Evolutionary conservation across 2,888 invertebrate genomes (phyloP).

Genomic region (Imbricaverruca yamaguchii): DNA sequence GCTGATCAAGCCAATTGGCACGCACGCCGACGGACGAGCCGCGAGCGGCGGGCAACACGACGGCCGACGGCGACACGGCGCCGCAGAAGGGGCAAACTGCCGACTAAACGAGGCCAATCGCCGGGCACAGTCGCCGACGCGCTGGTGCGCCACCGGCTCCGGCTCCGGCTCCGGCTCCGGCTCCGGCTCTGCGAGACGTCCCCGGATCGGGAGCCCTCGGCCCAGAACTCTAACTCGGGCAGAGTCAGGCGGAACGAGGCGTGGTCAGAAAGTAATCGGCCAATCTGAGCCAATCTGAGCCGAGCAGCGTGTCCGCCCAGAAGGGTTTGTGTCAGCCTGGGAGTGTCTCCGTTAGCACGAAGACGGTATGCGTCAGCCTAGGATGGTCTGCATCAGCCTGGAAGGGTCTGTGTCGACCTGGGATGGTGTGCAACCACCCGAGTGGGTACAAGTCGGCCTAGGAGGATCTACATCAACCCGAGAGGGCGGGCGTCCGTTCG

Average conservation of each 20-base stretch:
- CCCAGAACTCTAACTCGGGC: not conserved
- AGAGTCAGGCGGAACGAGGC: not conserved
- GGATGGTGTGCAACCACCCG: no score
- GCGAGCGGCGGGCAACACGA: not conserved
- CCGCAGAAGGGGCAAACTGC: slow-evolving; percentile 5
- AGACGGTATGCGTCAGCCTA: no score
- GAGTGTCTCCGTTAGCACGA: no score
- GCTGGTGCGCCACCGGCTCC: not conserved
- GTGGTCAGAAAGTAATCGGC: no score
- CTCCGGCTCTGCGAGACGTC: not conserved
- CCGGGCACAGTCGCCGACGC: not conserved
- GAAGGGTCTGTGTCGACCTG: no score
- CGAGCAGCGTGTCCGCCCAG: no score
- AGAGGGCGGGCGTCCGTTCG: no score
- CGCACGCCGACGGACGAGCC: not conserved
- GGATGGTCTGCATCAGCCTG: no score
- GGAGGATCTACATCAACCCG: no score
- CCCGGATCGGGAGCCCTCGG: not conserved
- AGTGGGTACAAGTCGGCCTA: no score
- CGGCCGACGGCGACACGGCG: not conserved
- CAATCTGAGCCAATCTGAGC: no score
- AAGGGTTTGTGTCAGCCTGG: no score
- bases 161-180: not conserved
- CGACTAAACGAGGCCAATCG: slow-evolving; percentile 8
- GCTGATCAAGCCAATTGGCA: slow-evolving; percentile 16